Percentiles rank a stretch among this genome's conserved stretches.
Evolutionary conservation across 2,113 vertebrate genomes (phyloP).

Genomic region (Phalacrocorax brasilianus): DNA sequence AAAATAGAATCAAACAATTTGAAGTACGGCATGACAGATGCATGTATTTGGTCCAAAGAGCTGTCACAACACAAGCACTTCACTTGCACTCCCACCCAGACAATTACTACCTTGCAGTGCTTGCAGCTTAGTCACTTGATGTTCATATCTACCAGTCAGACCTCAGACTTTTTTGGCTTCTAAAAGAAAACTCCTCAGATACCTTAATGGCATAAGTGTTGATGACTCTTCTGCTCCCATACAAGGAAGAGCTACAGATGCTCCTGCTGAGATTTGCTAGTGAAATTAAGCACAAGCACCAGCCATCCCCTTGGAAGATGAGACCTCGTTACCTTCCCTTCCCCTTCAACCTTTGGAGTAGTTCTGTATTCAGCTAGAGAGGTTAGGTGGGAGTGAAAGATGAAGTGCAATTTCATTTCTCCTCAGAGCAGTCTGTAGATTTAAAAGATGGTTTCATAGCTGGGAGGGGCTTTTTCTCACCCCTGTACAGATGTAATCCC

Average conservation of each 20-base stretch:
- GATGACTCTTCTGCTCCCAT: not conserved
- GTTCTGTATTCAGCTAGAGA: not conserved
- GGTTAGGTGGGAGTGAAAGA: not conserved
- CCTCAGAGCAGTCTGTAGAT: not conserved
- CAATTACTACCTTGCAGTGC: not conserved
- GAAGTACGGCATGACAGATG: not conserved
- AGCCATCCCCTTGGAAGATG: not conserved
- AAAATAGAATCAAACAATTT: not conserved
- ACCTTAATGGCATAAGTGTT: not conserved
- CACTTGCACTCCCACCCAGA: not conserved
- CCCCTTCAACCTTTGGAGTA: not conserved
- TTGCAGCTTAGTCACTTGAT: not conserved
- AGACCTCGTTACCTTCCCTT: not conserved
- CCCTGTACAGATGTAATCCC: not conserved
- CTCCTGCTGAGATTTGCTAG: not conserved
- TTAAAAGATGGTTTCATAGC: not conserved
- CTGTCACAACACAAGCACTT: not conserved
- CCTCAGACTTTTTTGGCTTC: not conserved
- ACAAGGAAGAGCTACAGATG: not conserved
- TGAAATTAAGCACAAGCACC: not conserved
- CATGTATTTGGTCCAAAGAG: not conserved
- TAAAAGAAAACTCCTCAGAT: not conserved
- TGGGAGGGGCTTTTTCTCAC: not conserved
- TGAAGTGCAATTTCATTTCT: not conserved
- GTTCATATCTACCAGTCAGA: not conserved